phyloP scores from a whole-genome alignment of 2,113 vertebrate genomes.

The Cyrtonyx montezumae region DNA sequence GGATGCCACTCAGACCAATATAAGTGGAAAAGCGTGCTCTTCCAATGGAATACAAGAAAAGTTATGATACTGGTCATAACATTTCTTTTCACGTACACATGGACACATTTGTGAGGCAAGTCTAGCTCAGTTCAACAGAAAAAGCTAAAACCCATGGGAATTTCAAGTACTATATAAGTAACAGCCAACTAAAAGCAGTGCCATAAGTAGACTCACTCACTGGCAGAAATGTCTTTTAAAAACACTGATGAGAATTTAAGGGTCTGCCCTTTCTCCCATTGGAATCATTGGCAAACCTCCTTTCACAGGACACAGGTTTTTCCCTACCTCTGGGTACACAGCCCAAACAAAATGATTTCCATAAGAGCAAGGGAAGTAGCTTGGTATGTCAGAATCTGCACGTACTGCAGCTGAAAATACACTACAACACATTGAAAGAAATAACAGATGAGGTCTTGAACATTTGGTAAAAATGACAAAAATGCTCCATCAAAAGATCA shows the following conservation, averaged over 20 bases:
- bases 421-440: not conserved
- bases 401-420: not conserved
- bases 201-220: not conserved
- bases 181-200: not conserved
- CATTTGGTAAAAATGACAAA: not conserved
- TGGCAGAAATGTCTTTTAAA: not conserved
- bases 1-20: not conserved
- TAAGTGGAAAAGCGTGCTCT: not conserved
- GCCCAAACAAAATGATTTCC: not conserved
- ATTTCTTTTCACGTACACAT: not conserved
- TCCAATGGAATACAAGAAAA: not conserved
- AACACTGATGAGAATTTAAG: not conserved
- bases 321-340: not conserved
- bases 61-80: not conserved
- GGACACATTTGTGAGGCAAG: not conserved
- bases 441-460: not conserved
- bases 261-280: not conserved
- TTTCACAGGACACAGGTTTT: not conserved
- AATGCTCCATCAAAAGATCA: not conserved
- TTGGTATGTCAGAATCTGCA: not conserved
- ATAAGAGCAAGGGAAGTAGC: not conserved
- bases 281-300: not conserved
- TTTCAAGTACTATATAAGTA: not conserved
- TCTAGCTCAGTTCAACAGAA: not conserved
- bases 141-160: not conserved